A percentile compares a stretch with the other conserved stretches of the same genome.
Evolutionary conservation across 2,113 vertebrate genomes (phyloP).

Genomic region (Aleadryas rufinucha): DNA sequence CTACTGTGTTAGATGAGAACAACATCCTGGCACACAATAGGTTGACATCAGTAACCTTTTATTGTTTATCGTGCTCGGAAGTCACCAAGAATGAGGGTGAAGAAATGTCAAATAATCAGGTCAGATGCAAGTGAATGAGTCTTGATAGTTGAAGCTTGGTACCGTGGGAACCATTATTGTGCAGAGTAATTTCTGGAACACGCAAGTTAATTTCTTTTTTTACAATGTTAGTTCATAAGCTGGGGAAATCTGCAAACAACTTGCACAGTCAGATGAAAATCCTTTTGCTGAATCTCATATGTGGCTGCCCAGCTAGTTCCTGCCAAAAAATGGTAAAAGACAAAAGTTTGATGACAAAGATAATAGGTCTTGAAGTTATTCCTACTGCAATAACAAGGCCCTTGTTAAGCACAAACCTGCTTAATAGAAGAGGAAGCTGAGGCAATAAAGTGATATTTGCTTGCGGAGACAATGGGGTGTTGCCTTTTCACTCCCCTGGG

Average conservation of each 20-base stretch:
- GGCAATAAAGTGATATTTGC: conserved; percentile 49
- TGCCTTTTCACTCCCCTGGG: conserved; percentile 49
- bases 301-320: background rate
- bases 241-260: background rate
- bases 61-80: conserved; percentile 53
- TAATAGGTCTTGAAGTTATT: background rate
- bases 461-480: background rate
- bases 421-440: conserved; percentile 7
- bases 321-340: background rate
- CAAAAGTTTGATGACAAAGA: background rate
- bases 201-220: conserved; percentile 33
- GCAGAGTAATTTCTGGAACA: conserved; percentile 22
- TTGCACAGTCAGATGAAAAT: background rate
- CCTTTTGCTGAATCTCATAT: background rate
- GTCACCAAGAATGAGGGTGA: conserved; percentile 56
- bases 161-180: conserved; percentile 52
- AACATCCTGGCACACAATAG: conserved; percentile 39
- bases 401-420: background rate
- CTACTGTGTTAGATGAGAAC: background rate
- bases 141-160: conserved; percentile 38
- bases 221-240: background rate
- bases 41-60: conserved; percentile 57
- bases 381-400: background rate
- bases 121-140: conserved; percentile 51
- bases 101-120: conserved; percentile 66